Evolutionary conservation across 2,113 vertebrate species (phyloP).

Genomic region (Paratilapia polleni): DNA sequence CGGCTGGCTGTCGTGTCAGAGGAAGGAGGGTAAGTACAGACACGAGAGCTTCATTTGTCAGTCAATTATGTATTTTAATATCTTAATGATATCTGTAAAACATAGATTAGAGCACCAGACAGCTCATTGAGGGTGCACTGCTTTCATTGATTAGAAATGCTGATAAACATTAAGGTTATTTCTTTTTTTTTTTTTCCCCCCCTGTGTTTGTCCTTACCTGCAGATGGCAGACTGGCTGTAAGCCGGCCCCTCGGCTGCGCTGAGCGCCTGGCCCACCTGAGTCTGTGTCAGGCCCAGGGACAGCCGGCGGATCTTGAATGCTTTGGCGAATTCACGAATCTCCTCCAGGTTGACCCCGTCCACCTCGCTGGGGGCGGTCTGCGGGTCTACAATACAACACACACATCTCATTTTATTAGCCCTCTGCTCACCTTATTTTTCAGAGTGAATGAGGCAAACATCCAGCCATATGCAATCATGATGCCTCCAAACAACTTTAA

Average conservation of each 20-base stretch:
- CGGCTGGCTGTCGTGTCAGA: constrained; percentile 59
- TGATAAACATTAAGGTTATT: background rate
- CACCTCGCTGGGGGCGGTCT: constrained; percentile 95
- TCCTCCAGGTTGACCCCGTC: constrained; percentile 99
- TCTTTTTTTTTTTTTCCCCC: background rate
- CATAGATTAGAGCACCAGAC: constrained; percentile 51
- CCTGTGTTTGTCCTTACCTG: constrained; percentile 87
- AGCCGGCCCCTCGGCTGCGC: constrained; percentile 96
- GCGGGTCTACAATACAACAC: constrained; percentile 88
- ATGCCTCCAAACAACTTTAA: constrained; percentile 31
- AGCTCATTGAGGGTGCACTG: constrained; percentile 27
- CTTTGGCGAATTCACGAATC: constrained; percentile 99
- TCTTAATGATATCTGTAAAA: constrained; percentile 65
- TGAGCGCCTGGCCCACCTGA: constrained; percentile 99
- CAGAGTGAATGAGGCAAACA: constrained; percentile 52
- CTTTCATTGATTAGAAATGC: constrained; percentile 40
- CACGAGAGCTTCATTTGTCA: constrained; percentile 30
- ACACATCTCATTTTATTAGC: constrained; percentile 60
- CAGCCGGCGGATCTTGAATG: constrained; percentile 99
- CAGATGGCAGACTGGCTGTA: constrained; percentile 99
- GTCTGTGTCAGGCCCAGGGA: constrained; percentile 99
- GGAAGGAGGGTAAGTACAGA: constrained; percentile 23
- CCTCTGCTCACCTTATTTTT: constrained; percentile 53
- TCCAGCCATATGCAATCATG: constrained; percentile 30
- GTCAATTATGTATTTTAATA: constrained; percentile 72